Percentiles rank a stretch among this genome's conserved stretches.
Evolutionary conservation across 2,888 invertebrate species (phyloP).

Genomic region (Sinotaia quadrata): DNA sequence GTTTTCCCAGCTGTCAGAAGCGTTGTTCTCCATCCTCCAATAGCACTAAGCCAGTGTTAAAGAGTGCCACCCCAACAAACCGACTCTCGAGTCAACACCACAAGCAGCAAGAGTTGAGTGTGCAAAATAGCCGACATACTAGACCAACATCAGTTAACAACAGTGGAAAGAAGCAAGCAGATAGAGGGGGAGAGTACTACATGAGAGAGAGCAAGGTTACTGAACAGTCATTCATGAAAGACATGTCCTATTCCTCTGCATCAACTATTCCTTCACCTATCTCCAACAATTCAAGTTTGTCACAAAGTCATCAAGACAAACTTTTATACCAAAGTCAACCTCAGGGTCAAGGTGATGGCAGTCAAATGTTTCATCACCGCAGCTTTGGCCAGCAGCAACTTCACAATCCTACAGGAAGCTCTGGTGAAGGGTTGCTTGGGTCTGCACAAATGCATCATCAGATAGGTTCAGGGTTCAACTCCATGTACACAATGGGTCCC

Average conservation of each 20-base stretch:
- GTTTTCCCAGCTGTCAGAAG: constrained; percentile 38
- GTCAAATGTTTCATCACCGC: too few relatives aligned
- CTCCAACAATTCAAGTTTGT: too few relatives aligned
- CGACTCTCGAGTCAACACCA: constrained; percentile 8
- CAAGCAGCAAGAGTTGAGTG: neutral
- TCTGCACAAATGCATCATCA: constrained; percentile 12
- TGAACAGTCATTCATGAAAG: neutral
- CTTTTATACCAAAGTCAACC: neutral
- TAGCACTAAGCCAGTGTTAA: constrained; percentile 24
- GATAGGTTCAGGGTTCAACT: constrained; percentile 30
- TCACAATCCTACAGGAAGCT: neutral
- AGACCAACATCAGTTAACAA: neutral
- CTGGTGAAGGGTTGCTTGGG: neutral
- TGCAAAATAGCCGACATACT: neutral
- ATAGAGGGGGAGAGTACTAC: neutral
- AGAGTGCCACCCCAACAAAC: constrained; percentile 19
- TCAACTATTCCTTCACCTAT: too few relatives aligned
- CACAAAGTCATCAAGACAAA: too few relatives aligned
- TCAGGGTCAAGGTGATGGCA: neutral
- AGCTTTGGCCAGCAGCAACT: too few relatives aligned
- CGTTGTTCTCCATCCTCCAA: constrained; percentile 25
- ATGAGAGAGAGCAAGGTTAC: neutral
- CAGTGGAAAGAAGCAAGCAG: neutral
- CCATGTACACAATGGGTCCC: constrained; percentile 39
- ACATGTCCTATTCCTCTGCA: too few relatives aligned